Evolutionary conservation across 2,797 vertebrate genomes (phyloP).

Genomic region (Enteromius fasciolatus): DNA sequence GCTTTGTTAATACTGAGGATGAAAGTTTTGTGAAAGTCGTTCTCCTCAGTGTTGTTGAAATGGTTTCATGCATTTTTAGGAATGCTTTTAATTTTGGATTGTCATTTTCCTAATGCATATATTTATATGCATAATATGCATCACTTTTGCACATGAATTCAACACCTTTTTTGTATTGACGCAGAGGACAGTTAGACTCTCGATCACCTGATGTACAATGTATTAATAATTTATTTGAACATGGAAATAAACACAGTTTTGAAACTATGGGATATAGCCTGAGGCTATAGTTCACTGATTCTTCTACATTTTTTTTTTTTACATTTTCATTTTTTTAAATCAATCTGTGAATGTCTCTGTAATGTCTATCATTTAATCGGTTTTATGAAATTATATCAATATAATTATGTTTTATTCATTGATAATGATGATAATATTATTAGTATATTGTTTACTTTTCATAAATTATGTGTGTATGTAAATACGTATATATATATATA

Average conservation of each 20-base stretch:
- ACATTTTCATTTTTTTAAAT: neutral
- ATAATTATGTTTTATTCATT: too few species aligned
- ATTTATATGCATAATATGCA: conserved; percentile 10
- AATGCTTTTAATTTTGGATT: conserved; percentile 19
- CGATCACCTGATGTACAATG: conserved; percentile 3
- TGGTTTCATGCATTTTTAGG: neutral
- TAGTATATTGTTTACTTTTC: too few species aligned
- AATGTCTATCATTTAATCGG: neutral
- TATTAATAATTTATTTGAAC: conserved; percentile 1
- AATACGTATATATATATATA: too few species aligned
- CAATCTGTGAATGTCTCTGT: neutral
- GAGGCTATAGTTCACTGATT: neutral
- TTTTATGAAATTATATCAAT: neutral
- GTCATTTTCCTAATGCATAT: neutral
- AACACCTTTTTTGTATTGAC: conserved; percentile 33
- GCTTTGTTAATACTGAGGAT: conserved; percentile 6
- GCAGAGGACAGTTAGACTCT: neutral
- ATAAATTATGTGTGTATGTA: too few species aligned
- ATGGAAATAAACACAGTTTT: conserved; percentile 28
- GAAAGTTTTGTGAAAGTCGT: neutral
- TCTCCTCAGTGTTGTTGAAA: neutral
- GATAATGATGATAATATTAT: too few species aligned
- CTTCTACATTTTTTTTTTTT: neutral
- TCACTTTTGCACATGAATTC: conserved; percentile 22
- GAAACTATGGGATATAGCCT: neutral